A percentile compares a stretch with the other conserved stretches of the same genome.
phyloP scores from a whole-genome alignment of 2,888 invertebrate genomes.

The Seira ritae region DNA sequence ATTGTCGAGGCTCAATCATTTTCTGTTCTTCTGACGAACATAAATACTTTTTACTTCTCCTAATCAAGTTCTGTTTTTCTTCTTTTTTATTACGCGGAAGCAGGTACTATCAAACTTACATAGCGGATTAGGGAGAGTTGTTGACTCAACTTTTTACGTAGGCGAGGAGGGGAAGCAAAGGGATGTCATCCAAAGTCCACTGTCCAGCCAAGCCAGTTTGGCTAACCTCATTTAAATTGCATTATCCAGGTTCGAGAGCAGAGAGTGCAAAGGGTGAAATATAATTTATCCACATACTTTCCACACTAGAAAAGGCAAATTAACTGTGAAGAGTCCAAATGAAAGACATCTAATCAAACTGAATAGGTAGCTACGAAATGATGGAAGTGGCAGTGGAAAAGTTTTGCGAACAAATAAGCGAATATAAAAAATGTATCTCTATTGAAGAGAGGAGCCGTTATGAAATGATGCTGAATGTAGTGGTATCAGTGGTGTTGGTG shows the following conservation, averaged over 20 bases:
- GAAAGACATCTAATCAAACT: conserved; percentile 2
- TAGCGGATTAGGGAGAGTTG: background rate
- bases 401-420: too few relatives aligned
- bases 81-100: background rate
- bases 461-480: too few relatives aligned
- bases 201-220: background rate
- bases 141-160: conserved; percentile 25
- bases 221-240: conserved; percentile 5
- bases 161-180: background rate
- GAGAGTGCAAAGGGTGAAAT: too few relatives aligned
- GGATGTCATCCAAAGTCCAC: background rate
- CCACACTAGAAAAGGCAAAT: background rate
- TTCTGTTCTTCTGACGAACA: background rate
- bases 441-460: too few relatives aligned
- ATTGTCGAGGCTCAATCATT: background rate
- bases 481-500: too few relatives aligned
- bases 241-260: background rate
- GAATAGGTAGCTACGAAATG: background rate
- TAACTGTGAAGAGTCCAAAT: background rate
- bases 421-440: too few relatives aligned
- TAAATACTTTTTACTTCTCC: background rate
- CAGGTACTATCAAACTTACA: too few relatives aligned
- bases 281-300: too few relatives aligned
- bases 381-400: too few relatives aligned
- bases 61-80: background rate